These are phyloP conservation scores for Cheilosia pagana DNA, from an alignment of 2,888 invertebrate species.

Conservation along the genomic window DNA sequence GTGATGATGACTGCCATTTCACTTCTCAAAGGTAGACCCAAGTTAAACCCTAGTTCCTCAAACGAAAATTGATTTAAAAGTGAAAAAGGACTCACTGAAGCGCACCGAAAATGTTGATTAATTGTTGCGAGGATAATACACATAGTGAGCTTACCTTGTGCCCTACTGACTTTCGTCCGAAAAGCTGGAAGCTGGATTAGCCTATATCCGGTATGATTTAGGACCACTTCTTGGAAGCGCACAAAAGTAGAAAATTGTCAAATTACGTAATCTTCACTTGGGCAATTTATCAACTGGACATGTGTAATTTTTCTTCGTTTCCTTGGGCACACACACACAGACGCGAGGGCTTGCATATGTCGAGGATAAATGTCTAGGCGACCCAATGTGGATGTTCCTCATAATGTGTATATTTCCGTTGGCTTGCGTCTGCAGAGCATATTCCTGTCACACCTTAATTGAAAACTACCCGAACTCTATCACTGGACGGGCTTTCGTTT, in stretches of 20 bases:
- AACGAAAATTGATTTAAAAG: constrained; percentile 63
- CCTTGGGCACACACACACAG: constrained; percentile 46
- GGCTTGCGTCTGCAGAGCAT: constrained; percentile 61
- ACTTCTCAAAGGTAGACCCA: constrained; percentile 8
- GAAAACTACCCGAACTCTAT: constrained; percentile 72
- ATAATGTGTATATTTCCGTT: constrained; percentile 69
- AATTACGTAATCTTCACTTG: constrained; percentile 75
- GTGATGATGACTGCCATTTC: background rate
- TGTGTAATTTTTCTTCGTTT: constrained; percentile 75
- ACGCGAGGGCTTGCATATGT: background rate
- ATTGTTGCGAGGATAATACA: constrained; percentile 22
- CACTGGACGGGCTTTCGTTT: constrained; percentile 34
- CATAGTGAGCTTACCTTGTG: constrained; percentile 70
- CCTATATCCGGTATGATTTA: constrained; percentile 75
- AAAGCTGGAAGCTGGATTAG: constrained; percentile 70
- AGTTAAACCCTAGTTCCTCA: constrained; percentile 2
- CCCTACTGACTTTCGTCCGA: constrained; percentile 65
- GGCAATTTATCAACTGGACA: constrained; percentile 75
- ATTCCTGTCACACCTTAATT: constrained; percentile 75
- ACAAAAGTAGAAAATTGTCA: constrained; percentile 73
- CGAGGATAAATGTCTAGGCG: constrained; percentile 47
- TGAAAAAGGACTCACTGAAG: constrained; percentile 56
- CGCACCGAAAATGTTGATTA: constrained; percentile 63
- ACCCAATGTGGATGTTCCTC: constrained; percentile 55
- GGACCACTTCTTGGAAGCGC: constrained; percentile 59